Base-by-base conservation (phyloP, 1,140 invertebrate genomes). In the Coboldia fuscipes region DNA sequence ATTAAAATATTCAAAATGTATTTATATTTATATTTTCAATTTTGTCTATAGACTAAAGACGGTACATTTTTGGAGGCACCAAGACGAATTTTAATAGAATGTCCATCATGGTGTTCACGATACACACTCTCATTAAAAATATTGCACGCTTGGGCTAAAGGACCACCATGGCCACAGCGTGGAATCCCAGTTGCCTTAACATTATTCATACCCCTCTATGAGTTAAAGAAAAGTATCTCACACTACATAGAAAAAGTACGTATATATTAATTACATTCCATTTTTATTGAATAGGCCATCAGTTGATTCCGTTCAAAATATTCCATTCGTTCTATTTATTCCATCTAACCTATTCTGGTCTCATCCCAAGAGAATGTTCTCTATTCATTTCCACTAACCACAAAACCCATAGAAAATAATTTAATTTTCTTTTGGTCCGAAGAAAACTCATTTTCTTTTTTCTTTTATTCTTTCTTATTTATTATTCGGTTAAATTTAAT, bases 91-190 rank as follows among this genome's bases (percentile, higher is more conserved):
- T 44, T 61, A 12, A 42, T 66, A 13, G 63, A 66, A 39, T 63
- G 65, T 15, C 58, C 59, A 13, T 48, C 63, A 14, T 62, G 64
- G 37, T 61, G 56, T 39, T 62, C 62, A 12, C 58, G 63, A 31
- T 65, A 60, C 6, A 60, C 60, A 1, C 46, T 67, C 1, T 58
- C 57, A 14, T 48, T 67, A 13, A 55, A 58, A 12, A 44, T 67
- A 3, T 50, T 67, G 3, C 57, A 65, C 41, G 59, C 63, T 18
- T 68, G 65, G 65, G 61, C 61, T 3, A 57, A 49, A 34, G 40
- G 37, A 28, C 12, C 57, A 58, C 39, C 53, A 47, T 33, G 59
- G 60, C 13, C 58, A 17, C 21, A 51, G 26, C 38, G 38, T 20
- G 48, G 49, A 34, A 56, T 53, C 8, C 39, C 42, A 5, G 41